Percentiles rank a stretch among this genome's conserved stretches.
These are phyloP conservation scores for Crenichthys baileyi DNA, from an alignment of 2,797 vertebrate species.

Conservation along the genomic window DNA sequence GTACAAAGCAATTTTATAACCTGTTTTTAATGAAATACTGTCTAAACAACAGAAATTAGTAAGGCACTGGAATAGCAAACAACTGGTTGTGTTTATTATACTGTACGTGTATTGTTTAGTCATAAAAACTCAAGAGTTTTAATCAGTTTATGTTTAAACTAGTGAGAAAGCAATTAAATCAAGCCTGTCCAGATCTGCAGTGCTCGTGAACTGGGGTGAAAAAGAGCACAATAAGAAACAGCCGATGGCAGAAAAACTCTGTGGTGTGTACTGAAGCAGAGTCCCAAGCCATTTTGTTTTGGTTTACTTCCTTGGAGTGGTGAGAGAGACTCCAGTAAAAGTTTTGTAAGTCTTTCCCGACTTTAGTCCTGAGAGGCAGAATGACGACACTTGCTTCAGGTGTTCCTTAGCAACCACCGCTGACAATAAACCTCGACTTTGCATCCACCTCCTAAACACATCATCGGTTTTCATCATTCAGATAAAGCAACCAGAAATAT, in stretches of 20 bases:
- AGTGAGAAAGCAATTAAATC: background rate
- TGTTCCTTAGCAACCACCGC: constrained; percentile 74
- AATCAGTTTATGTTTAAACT: constrained; percentile 8
- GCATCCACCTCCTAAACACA: constrained; percentile 29
- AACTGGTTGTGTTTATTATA: background rate
- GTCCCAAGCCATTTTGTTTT: background rate
- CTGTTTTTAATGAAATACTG: background rate
- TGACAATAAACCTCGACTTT: constrained; percentile 59
- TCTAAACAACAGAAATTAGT: background rate
- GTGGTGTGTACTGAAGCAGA: background rate
- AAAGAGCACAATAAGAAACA: background rate
- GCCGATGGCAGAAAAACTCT: background rate
- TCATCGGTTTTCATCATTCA: constrained; percentile 16
- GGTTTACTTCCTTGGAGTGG: background rate
- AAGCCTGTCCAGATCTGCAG: background rate
- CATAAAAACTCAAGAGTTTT: constrained; percentile 5
- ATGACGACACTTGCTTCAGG: constrained; percentile 41
- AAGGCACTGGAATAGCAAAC: background rate
- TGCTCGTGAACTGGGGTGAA: background rate
- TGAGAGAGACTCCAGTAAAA: constrained; percentile 1
- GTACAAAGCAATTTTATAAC: background rate
- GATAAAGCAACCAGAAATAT: constrained; percentile 22
- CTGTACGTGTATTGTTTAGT: background rate
- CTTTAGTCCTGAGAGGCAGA: constrained; percentile 30
- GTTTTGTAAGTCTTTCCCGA: constrained; percentile 29